Conservation (phyloP, 2,888 invertebrate genomes). For the Noctua janthe region DNA sequence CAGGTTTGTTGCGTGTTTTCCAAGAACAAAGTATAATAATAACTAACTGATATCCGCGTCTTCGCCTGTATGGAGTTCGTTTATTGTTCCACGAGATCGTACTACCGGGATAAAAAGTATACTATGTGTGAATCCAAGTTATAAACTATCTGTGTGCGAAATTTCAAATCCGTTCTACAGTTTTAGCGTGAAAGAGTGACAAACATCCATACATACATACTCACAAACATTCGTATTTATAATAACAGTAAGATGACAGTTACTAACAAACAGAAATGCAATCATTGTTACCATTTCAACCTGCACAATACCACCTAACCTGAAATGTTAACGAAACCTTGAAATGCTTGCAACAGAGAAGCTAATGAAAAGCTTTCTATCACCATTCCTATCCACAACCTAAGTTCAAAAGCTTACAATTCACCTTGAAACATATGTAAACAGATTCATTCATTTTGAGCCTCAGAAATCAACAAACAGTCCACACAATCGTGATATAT, state of each 20-base stretch:
- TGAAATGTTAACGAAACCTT: neutral
- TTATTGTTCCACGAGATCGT: neutral
- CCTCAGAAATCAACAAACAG: slow-evolving; percentile 36
- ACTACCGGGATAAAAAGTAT: neutral
- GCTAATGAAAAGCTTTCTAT: neutral
- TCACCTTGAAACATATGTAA: slow-evolving; percentile 4
- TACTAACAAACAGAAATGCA: neutral
- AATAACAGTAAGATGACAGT: neutral
- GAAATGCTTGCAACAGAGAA: neutral
- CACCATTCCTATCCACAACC: neutral
- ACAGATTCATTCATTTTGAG: slow-evolving; percentile 4
- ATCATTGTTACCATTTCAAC: neutral
- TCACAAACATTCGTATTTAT: neutral
- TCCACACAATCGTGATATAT: slow-evolving; percentile 49
- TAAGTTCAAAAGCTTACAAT: slow-evolving; percentile 11
- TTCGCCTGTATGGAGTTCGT: neutral
- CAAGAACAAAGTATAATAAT: neutral
- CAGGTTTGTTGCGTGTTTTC: neutral
- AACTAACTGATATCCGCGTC: neutral
- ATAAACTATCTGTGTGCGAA: too few relatives aligned
- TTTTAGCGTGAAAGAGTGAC: neutral
- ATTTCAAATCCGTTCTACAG: neutral
- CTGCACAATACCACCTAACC: neutral
- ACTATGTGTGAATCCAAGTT: too few relatives aligned
- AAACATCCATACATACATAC: neutral